Evolutionary conservation across 2,888 invertebrate genomes (phyloP), one percentile per base, ranked within the genome.

Genomic region (Drosophila dives): DNA sequence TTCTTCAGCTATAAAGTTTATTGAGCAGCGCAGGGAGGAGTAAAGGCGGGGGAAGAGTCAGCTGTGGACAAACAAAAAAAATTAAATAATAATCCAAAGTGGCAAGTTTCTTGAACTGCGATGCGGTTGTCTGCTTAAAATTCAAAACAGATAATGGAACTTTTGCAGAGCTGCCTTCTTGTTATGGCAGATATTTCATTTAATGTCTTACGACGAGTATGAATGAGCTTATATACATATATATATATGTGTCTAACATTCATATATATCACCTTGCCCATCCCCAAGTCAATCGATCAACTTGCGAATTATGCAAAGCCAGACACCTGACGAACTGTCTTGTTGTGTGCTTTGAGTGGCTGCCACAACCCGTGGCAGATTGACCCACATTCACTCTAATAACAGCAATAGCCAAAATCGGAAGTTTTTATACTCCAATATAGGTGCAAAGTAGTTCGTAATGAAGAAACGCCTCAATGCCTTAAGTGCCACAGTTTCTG

Each of bases 91-190:
- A 75, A 81, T 64, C 63, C 42, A 72, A 61, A 66, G 63, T 58
- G 69, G 77, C 59, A 72, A 75, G 84, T 88, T 87, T 77, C 70
- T 85, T 87, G 79, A 85, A 85, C 85, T 85, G 73, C 49, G 55
- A 51, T 58, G 49, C 49, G 60, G 20, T 55, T 72, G 66, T 38
- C 71, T 73, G 64, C 49, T 81, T 75, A 60, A 79, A 74, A 84
- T 85, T 66, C 88, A 77, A 70, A 68, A 49, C 67, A 74, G 62
- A 81, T 81, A 83, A 83, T 76, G 67, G 17, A 65, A 65, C 49
- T 63, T 60, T 40, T 36, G n/a, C 42, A 38, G 26, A 66, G 38
- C 53, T 59, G 56, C 2, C 40, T 48, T 29, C 23, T 65, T 23
- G 36, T 64, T 54, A 38, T 20, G 23, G 10, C 23, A 36, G 33